Conservation (phyloP, 53 echinoderm and acorn worm species). For the Antedon mediterranea region DNA sequence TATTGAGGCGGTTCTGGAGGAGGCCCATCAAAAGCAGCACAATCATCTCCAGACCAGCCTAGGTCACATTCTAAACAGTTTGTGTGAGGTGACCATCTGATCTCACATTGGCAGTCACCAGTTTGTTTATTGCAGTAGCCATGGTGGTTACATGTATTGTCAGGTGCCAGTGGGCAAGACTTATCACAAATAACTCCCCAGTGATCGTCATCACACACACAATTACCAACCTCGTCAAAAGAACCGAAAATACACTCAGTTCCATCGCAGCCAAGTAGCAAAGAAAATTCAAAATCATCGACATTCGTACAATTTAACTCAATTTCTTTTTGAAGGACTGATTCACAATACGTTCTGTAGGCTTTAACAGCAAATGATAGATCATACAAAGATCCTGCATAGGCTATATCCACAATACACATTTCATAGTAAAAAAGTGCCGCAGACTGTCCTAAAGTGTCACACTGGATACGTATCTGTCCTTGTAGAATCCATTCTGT, state of each 20-base stretch:
- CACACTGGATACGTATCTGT: constrained; percentile 28
- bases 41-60: constrained; percentile 62
- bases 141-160: constrained; percentile 50
- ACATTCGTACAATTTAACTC: constrained; percentile 32
- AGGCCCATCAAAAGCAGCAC: constrained; percentile 13
- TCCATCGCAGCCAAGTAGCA: constrained; percentile 49
- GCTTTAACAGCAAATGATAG: constrained; percentile 14
- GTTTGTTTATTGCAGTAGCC: constrained; percentile 50
- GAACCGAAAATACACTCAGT: constrained; percentile 44
- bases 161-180: constrained; percentile 51
- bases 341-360: constrained; percentile 45
- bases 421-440: constrained; percentile 50
- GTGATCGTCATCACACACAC: constrained; percentile 51
- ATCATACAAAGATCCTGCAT: constrained; percentile 8
- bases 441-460: constrained; percentile 26
- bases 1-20: constrained; percentile 17
- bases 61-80: constrained; percentile 52
- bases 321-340: constrained; percentile 28
- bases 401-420: constrained; percentile 48
- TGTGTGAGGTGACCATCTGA: constrained; percentile 50
- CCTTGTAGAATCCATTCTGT: constrained; percentile 31
- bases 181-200: constrained; percentile 49
- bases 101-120: constrained; percentile 54
- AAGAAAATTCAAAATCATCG: constrained; percentile 28
- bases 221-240: constrained; percentile 17